phyloP scores from a whole-genome alignment of 1,140 invertebrate genomes.

The Akabosia matsudoensis region DNA sequence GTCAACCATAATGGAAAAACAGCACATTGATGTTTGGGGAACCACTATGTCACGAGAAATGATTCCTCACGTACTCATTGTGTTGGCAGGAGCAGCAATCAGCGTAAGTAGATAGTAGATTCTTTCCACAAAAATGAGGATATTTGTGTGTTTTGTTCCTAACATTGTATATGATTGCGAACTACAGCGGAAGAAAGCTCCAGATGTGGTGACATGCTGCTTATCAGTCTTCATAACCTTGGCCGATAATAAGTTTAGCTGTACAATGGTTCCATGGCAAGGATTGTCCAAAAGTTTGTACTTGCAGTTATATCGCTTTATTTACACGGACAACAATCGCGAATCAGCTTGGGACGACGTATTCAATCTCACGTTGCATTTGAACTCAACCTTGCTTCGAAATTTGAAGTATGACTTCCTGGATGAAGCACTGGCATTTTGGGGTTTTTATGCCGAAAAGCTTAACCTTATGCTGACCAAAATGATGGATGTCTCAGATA shows the following conservation, averaged over 20 bases:
- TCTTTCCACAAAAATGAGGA: not conserved
- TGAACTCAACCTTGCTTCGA: constrained; percentile 31
- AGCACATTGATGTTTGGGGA: constrained; percentile 19
- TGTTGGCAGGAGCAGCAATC: constrained; percentile 28
- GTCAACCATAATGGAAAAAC: constrained; percentile 12
- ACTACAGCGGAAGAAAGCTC: constrained; percentile 9
- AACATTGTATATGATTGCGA: not conserved
- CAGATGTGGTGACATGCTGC: constrained; percentile 29
- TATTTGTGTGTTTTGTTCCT: not conserved
- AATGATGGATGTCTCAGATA: not conserved
- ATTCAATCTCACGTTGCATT: constrained; percentile 30
- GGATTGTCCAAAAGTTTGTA: constrained; percentile 23
- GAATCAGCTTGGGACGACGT: constrained; percentile 28
- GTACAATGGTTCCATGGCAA: constrained; percentile 4
- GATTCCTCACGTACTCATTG: constrained; percentile 8
- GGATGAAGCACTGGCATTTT: constrained; percentile 22
- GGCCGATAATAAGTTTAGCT: constrained; percentile 1
- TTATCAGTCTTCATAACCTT: constrained; percentile 29
- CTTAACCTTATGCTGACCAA: not conserved
- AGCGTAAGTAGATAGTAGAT: constrained; percentile 20
- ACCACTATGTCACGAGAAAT: constrained; percentile 1
- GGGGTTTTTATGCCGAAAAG: not conserved
- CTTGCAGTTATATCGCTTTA: constrained; percentile 26
- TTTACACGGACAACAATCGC: not conserved
- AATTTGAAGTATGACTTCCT: constrained; percentile 30